Conservation (phyloP, 2,888 invertebrate species). For the Platerodrilus igneus region DNA sequence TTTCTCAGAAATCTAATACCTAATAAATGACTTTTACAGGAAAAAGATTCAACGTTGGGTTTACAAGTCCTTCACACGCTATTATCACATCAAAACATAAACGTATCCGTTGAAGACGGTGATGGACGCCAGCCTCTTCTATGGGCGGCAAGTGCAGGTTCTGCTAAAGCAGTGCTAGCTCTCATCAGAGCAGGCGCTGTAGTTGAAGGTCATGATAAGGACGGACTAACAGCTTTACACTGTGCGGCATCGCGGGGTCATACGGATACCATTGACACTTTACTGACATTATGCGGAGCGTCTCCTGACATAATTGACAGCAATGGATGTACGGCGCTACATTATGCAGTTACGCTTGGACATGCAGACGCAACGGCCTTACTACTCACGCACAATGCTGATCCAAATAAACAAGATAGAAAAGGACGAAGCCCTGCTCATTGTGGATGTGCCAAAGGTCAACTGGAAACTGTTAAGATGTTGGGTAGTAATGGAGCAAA, state of each 20-base stretch:
- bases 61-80: constrained; percentile 76
- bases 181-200: constrained; percentile 83
- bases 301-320: constrained; percentile 85
- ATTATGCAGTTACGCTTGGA: constrained; percentile 91
- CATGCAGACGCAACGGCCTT: constrained; percentile 91
- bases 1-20: not conserved
- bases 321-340: constrained; percentile 93
- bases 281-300: constrained; percentile 83
- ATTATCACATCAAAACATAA: constrained; percentile 69
- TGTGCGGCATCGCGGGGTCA: constrained; percentile 97
- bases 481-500: constrained; percentile 74
- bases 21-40: constrained; percentile 29
- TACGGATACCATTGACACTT: constrained; percentile 82
- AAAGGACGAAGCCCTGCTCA: constrained; percentile 91
- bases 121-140: constrained; percentile 91
- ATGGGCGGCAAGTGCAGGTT: constrained; percentile 98
- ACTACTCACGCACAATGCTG: constrained; percentile 83
- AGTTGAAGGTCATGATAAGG: constrained; percentile 80
- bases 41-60: constrained; percentile 56
- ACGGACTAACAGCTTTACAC: constrained; percentile 91
- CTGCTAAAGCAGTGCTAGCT: constrained; percentile 84
- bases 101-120: constrained; percentile 81
- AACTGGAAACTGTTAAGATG: constrained; percentile 65
- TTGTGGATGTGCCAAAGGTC: constrained; percentile 94
- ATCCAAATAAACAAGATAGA: constrained; percentile 88